Percentiles rank a stretch among this genome's conserved stretches.
These are phyloP conservation scores for Hydrochoerus hydrochaeris DNA, from an alignment of 2,113 vertebrate genomes.

Conservation along the genomic window DNA sequence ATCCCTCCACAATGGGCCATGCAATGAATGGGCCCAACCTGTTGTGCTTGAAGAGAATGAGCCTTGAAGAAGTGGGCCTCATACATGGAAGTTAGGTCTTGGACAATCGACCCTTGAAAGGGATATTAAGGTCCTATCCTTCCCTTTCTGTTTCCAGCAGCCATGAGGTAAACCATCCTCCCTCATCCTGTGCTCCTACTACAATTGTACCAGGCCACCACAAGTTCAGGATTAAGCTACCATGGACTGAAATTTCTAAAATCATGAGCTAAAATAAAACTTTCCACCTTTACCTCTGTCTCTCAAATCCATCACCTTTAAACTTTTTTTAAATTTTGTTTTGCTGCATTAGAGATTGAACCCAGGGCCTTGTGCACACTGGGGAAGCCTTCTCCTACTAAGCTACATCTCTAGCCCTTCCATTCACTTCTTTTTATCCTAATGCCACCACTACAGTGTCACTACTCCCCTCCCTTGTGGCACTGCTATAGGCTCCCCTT, in stretches of 20 bases:
- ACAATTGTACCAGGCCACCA: neutral
- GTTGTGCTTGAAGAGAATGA: neutral
- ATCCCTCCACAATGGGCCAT: neutral
- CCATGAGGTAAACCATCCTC: neutral
- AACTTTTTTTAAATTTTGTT: neutral
- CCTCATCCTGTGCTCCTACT: neutral
- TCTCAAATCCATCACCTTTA: neutral
- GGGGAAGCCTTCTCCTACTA: neutral
- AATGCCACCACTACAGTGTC: neutral
- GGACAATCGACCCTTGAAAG: neutral
- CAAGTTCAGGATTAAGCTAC: neutral
- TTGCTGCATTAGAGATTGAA: neutral
- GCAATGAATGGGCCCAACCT: neutral
- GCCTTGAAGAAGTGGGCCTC: neutral
- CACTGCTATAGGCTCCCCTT: neutral
- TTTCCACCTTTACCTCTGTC: neutral
- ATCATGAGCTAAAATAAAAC: neutral
- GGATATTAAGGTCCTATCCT: neutral
- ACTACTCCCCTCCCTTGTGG: neutral
- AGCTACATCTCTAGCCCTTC: neutral
- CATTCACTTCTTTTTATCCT: neutral
- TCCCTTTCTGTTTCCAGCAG: neutral
- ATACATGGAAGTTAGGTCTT: neutral
- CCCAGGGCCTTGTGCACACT: neutral
- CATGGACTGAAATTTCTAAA: neutral